Conservation (phyloP, 1,140 invertebrate genomes). For the Atta cephalotes region DNA sequence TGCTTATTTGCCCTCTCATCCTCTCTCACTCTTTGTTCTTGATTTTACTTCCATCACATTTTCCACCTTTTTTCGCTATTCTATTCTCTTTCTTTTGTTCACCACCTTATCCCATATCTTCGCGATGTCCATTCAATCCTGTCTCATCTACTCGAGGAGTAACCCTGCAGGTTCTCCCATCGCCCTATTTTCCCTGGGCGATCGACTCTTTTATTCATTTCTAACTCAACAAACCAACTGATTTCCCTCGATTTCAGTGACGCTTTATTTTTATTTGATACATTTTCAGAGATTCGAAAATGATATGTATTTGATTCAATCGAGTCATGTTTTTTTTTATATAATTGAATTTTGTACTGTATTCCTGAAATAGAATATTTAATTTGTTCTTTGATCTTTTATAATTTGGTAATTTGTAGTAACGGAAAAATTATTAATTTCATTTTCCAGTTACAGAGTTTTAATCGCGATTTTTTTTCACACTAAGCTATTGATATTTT, state of each 20-base stretch:
- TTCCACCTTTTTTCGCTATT: neutral
- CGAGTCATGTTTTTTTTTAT: neutral
- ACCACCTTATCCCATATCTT: constrained; percentile 59
- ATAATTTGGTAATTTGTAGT: neutral
- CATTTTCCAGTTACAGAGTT: neutral
- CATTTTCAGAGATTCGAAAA: constrained; percentile 22
- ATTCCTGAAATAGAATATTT: neutral
- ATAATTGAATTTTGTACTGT: neutral
- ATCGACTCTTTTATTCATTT: constrained; percentile 66
- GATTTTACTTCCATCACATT: constrained; percentile 44
- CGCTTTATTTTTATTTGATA: constrained; percentile 17
- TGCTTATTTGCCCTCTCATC: constrained; percentile 35
- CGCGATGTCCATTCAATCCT: constrained; percentile 74
- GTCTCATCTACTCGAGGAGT: constrained; percentile 67
- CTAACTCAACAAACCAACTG: constrained; percentile 32
- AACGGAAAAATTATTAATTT: neutral
- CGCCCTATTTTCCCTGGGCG: constrained; percentile 35
- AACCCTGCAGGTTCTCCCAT: constrained; percentile 32
- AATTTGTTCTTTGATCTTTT: neutral
- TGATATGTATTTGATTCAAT: neutral
- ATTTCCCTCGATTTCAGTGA: neutral
- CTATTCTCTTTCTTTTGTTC: constrained; percentile 12
- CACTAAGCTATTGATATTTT: neutral
- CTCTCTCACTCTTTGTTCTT: neutral
- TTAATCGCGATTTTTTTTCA: neutral